These are phyloP conservation scores for Leptopilina myrica DNA, from an alignment of 2,888 invertebrate species.

Conservation along the genomic window DNA sequence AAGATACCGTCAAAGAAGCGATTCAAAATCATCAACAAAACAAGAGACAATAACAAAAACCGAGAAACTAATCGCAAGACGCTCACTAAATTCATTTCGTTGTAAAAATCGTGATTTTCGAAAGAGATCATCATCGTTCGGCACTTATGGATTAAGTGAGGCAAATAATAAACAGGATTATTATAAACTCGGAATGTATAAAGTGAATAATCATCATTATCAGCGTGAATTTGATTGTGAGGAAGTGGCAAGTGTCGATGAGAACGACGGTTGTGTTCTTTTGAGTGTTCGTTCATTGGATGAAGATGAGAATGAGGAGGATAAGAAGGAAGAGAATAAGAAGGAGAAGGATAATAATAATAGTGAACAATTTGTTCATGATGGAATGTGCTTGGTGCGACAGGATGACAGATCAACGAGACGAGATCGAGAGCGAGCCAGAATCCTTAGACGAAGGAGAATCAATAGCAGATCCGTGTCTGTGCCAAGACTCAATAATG, in stretches of 20 bases:
- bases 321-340: too few species aligned
- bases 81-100: slow-evolving; percentile 51
- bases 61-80: slow-evolving; percentile 60
- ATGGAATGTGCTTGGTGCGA: slow-evolving; percentile 56
- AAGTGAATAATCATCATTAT: too few species aligned
- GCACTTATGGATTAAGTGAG: slow-evolving; percentile 55
- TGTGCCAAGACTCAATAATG: slow-evolving; percentile 73
- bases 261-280: slow-evolving; percentile 69
- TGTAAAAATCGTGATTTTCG: slow-evolving; percentile 54
- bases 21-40: slow-evolving; percentile 24
- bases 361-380: slow-evolving; percentile 40
- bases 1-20: slow-evolving; percentile 43
- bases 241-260: slow-evolving; percentile 64
- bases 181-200: slow-evolving; percentile 7
- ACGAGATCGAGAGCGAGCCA: slow-evolving; percentile 73
- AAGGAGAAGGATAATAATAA: background rate
- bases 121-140: slow-evolving; percentile 65
- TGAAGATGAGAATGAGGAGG: slow-evolving; percentile 49
- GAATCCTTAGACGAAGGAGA: slow-evolving; percentile 72
- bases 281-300: slow-evolving; percentile 66
- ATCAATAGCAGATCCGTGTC: slow-evolving; percentile 75
- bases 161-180: slow-evolving; percentile 44
- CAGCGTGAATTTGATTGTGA: slow-evolving; percentile 54
- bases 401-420: slow-evolving; percentile 70
- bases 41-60: slow-evolving; percentile 60